Evolutionary conservation across 2,113 vertebrate species (phyloP).

Genomic region (Nipponia nippon): DNA sequence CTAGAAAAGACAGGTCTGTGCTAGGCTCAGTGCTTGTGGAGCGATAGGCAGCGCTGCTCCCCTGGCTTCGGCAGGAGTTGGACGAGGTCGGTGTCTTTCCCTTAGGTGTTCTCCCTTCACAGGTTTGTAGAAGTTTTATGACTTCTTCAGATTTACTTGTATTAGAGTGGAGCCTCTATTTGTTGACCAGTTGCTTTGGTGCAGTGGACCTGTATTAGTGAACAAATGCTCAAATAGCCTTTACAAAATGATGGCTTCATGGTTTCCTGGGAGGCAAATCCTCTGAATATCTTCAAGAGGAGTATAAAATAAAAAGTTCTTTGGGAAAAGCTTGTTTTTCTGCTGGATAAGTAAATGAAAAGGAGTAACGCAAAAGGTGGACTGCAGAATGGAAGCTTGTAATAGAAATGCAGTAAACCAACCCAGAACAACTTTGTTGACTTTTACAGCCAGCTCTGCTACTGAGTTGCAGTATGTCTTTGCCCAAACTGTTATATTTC

Average conservation of each 20-base stretch:
- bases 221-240: not conserved
- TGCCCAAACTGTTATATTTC: not conserved
- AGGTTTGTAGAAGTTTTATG: not conserved
- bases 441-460: not conserved
- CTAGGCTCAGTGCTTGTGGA: not conserved
- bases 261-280: not conserved
- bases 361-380: not conserved
- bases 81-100: not conserved
- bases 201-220: not conserved
- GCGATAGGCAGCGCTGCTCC: not conserved
- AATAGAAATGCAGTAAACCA: not conserved
- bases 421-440: not conserved
- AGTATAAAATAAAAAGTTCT: not conserved
- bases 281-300: not conserved
- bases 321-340: not conserved
- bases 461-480: not conserved
- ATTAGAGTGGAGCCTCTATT: not conserved
- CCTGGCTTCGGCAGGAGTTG: not conserved
- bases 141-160: not conserved
- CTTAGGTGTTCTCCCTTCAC: not conserved
- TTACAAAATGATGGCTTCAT: not conserved
- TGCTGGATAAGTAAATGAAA: not conserved
- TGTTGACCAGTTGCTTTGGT: not conserved
- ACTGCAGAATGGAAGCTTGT: not conserved
- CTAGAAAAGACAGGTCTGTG: not conserved